Evolutionary conservation across 2,113 vertebrate species (phyloP).

Genomic region (Pseudolaguvia tuberculata): DNA sequence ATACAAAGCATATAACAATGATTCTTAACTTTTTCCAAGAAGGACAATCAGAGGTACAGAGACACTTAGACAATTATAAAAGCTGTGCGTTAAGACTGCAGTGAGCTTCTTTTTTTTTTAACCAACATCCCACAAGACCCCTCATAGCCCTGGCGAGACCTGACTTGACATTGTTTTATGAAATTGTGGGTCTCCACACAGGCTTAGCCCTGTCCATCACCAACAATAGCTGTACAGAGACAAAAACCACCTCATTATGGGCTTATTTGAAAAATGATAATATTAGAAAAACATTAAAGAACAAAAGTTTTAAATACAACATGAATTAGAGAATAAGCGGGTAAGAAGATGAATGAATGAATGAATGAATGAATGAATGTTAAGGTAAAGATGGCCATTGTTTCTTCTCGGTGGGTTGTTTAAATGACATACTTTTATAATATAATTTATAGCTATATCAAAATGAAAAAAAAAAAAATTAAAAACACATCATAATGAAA

Average conservation of each 20-base stretch:
- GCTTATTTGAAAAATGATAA: neutral
- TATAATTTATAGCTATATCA: too few relatives aligned
- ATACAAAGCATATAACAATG: too few relatives aligned
- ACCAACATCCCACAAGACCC: constrained; percentile 38
- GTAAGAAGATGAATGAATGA: too few relatives aligned
- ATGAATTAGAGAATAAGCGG: too few relatives aligned
- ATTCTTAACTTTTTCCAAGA: neutral
- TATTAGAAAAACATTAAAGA: neutral
- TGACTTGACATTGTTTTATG: constrained; percentile 27
- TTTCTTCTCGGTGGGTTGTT: neutral
- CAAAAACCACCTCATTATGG: constrained; percentile 6
- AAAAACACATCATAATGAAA: neutral
- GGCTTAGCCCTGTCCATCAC: constrained; percentile 49
- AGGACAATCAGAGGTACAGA: neutral
- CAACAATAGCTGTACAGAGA: constrained; percentile 33
- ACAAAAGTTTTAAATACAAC: neutral
- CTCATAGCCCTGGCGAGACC: constrained; percentile 28
- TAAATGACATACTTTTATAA: neutral
- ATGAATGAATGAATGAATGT: too few relatives aligned
- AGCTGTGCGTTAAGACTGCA: constrained; percentile 15
- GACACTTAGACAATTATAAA: neutral
- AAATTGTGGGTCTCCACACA: constrained; percentile 38
- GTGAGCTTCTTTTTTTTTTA: constrained; percentile 40
- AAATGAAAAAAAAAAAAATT: neutral
- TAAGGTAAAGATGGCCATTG: neutral